Evolutionary conservation across 2,888 invertebrate species (phyloP).

Genomic region (Anthophora plumipes): DNA sequence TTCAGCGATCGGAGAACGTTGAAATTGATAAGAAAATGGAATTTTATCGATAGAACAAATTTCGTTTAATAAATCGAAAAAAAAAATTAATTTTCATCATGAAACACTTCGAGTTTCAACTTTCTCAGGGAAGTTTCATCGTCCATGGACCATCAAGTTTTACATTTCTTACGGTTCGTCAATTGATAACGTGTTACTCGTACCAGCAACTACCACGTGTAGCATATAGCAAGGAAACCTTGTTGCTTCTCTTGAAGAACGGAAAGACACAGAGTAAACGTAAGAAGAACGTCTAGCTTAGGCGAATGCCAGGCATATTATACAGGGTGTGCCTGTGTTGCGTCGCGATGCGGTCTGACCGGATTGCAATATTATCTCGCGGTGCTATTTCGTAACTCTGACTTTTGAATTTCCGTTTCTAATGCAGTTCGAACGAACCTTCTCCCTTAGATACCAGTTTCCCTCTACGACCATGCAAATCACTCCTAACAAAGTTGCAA

Average conservation of each 20-base stretch:
- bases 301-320: conserved; percentile 48
- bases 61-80: too few relatives aligned
- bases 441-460: background rate
- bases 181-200: background rate
- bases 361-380: conserved; percentile 50
- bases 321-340: conserved; percentile 53
- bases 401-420: background rate
- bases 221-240: conserved; percentile 9
- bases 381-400: conserved; percentile 37
- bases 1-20: too few relatives aligned
- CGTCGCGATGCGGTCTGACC: conserved; percentile 53
- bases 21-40: too few relatives aligned
- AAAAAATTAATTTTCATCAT: too few relatives aligned
- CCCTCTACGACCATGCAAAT: background rate
- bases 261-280: conserved; percentile 16
- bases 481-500: background rate
- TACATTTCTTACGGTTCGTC: too few relatives aligned
- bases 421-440: background rate
- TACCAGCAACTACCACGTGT: conserved; percentile 29
- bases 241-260: conserved; percentile 3
- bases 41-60: too few relatives aligned
- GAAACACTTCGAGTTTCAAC: too few relatives aligned
- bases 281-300: conserved; percentile 41
- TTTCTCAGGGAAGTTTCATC: too few relatives aligned
- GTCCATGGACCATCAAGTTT: too few relatives aligned